Base-by-base conservation (phyloP, 2,797 vertebrate genomes). In the Hybognathus amarus region DNA sequence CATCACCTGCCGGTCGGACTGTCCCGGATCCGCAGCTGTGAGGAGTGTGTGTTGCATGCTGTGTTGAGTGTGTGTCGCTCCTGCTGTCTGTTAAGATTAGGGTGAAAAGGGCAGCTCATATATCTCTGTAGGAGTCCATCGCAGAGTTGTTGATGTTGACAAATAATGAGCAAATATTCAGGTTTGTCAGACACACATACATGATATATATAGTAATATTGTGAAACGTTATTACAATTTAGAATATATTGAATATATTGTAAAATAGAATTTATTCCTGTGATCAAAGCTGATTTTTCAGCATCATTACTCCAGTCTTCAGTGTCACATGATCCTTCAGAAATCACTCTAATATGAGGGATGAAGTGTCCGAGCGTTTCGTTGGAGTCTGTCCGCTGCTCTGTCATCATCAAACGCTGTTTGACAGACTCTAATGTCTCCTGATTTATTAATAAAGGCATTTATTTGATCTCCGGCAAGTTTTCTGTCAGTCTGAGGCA, bases 371-470 rank as follows among this genome's bases (percentile, higher is more conserved):
- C 24, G 17, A 70, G 36, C 6, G 54, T 79, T 84, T 24, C 36
- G 18, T 56, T 61, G 63, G 67, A 76, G 42, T 80, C 68, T 59
- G 63, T 66, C 59, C 27, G 15, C 56, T 18, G 69, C 79, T 63
- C 52, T 50, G 54, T 78, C 78, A 81, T 75, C 56, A 74, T 78
- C 66, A 78, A 52, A 76, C 68, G 38, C 38, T 66, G 74, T 78
- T 59, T 86, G 82, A 85, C 74, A 79, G 52, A 38, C 78, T 81
- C 68, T 82, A 85, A 82, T 85, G 74, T 56, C 84, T 82, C 33
- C 74, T 85, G 68, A 84, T 87, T 85, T 87, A 85, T 85, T 84
- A 24, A 85, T 76, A 77, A 64, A 54, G 52, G 33, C 79, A 54
- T 83, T 81, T 69, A 73, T 74, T 81, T 73, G 81, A 85, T 81